Base-by-base conservation (phyloP, 2,113 vertebrate species). In the Lagenorhynchus albirostris region DNA sequence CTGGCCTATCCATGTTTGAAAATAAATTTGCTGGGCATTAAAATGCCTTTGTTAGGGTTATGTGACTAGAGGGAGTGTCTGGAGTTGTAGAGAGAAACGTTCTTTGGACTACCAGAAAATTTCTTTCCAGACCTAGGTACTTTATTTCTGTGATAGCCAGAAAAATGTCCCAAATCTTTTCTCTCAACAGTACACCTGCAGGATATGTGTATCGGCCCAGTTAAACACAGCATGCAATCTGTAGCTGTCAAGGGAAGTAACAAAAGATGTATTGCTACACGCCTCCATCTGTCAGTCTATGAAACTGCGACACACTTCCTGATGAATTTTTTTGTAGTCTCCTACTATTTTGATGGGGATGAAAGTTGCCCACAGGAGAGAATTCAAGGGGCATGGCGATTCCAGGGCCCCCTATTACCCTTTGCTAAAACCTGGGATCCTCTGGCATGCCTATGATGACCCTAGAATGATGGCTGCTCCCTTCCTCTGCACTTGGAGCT, bases 141-240 rank as follows among this genome's bases (percentile, higher is more conserved):
- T 84, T 68, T 93, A 84, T 68, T 97, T 98, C 96, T 95, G 2
- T 97, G 58, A 44, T 44, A 74, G 92, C 38, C 38, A 33, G 3
- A 94, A 97, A 94, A 96, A 97, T 95, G 89, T 88, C 11, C 13
- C 68, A 68, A 91, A 96, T 82, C 3, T 84, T 74, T 93, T 38
- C 10, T 87, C 9, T 80, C 71, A 29, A 58, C 62, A 67, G 1
- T 81, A 31, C 5, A 96, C 86, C 62, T 91, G 77, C 44, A 90
- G 71, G 91, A 98, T 74, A 33, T 92, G 8, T 80, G 0, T 58
- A 33, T 97, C 92, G 67, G 2, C 91, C 94, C 86, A 85, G 23
- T 81, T 98, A 97, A 94, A 95, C 86, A 85, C 76, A 60, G 65
- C 65, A 70, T 97, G 96, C 41, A 92, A 55, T 96, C 92, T 97